Evolutionary conservation across 2,113 vertebrate genomes (phyloP), one percentile per base, ranked within the genome.

Genomic region (Alosa alosa): DNA sequence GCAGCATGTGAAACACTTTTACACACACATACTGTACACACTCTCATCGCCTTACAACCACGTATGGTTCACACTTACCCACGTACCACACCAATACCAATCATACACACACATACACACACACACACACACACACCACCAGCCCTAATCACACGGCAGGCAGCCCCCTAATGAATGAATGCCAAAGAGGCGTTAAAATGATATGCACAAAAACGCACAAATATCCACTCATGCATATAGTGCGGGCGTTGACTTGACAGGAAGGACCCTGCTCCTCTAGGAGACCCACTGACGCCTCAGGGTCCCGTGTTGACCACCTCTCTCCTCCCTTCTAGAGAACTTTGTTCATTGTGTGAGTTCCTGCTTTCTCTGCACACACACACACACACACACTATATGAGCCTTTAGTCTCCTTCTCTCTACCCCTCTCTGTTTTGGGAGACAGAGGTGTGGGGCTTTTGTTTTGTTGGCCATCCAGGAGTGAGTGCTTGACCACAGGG

Each of bases 401-500:
- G 9, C 17, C 50, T 57, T 41, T 11, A 36, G 4, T 83, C 50
- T 83, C 88, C 86, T 87, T 89, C 81, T 90, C 11, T 86, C 15
- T 75, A 31, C 45, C 83, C 60, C 75, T 3, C 64, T 0, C 9
- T 31, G 25, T 31, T 25, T 83, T 1, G 8, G 25, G 47, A 13
- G n/a, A 44, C 39, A 22, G 68, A 22, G 44, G 64, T 46, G 64
- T 84, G 45, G 83, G 41, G 41, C 60, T 20, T n/a, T 84, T 60
- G 64, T 75, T 18, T 36, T 18, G 41, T 72, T 68, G 64, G 25
- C n/a, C 6, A 31, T 68, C 64, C 25, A 31, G 50, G 46, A 57
- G 55, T 15, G 55, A 57, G 60, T 2, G n/a, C 60, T 64, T 9
- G 1, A 25, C 22, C 22, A 60, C 22, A n/a, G 55, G 55, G 18